Evolutionary conservation across 2,797 vertebrate species (phyloP).

Genomic region (Lagodon rhomboides): DNA sequence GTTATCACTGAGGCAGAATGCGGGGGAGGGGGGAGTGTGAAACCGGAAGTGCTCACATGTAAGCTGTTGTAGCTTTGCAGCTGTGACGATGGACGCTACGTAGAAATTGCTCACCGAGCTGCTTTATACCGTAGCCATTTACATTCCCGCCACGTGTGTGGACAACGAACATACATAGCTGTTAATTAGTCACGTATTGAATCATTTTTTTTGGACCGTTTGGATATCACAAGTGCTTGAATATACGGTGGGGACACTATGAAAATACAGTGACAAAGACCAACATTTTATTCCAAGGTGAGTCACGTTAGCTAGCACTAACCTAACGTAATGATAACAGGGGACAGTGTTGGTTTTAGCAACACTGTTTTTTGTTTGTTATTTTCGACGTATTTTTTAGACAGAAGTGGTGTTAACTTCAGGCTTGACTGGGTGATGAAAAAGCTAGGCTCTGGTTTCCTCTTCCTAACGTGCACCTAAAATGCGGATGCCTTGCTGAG

Average conservation of each 20-base stretch:
- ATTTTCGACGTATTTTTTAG: too few species aligned
- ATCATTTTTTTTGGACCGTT: background rate
- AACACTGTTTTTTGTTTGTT: too few species aligned
- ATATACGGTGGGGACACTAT: slow-evolving; percentile 1
- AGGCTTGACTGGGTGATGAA: background rate
- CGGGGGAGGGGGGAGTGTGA: too few species aligned
- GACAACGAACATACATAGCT: background rate
- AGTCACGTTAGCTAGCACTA: slow-evolving; percentile 32
- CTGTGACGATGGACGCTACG: too few species aligned
- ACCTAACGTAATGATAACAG: background rate
- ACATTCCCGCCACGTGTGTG: slow-evolving; percentile 38
- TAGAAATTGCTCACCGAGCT: background rate
- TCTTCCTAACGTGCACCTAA: background rate
- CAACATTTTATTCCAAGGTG: slow-evolving; percentile 32
- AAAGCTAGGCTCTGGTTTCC: background rate
- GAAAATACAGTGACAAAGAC: slow-evolving; percentile 25
- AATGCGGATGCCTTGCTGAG: too few species aligned
- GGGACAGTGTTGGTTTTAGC: background rate
- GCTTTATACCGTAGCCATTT: background rate
- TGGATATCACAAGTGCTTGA: background rate
- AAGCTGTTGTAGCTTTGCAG: too few species aligned
- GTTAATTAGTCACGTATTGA: background rate
- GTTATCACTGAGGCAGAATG: too few species aligned
- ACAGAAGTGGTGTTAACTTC: background rate
- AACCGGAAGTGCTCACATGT: too few species aligned